Percentiles rank a stretch among this genome's conserved stretches.
These are phyloP conservation scores for Adelosebastes latens DNA, from an alignment of 2,797 vertebrate genomes.

Conservation along the genomic window DNA sequence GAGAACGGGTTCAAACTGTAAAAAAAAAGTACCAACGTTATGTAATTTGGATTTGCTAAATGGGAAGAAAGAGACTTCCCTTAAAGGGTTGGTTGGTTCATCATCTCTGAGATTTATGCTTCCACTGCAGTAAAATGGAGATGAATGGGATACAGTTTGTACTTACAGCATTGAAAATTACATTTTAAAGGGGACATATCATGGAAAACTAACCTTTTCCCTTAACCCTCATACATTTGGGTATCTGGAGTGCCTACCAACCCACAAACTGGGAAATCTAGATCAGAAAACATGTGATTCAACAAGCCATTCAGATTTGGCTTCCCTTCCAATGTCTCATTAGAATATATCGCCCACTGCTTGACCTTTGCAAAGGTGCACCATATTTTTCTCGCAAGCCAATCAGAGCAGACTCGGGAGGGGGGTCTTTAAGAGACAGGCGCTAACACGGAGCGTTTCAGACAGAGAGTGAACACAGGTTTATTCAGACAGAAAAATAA, in stretches of 20 bases:
- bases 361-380: too few relatives aligned
- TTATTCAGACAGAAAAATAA: not conserved
- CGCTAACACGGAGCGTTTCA: too few relatives aligned
- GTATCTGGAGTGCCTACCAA: too few relatives aligned
- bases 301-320: too few relatives aligned
- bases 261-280: too few relatives aligned
- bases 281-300: too few relatives aligned
- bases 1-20: conserved; percentile 10
- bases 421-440: too few relatives aligned
- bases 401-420: too few relatives aligned
- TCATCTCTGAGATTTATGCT: not conserved
- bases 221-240: too few relatives aligned
- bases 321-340: too few relatives aligned
- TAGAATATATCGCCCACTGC: too few relatives aligned
- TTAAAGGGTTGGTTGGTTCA: not conserved
- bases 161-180: not conserved
- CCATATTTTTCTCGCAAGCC: too few relatives aligned
- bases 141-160: not conserved
- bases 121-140: not conserved
- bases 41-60: not conserved
- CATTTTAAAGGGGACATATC: not conserved
- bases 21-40: not conserved
- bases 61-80: not conserved
- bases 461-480: not conserved
- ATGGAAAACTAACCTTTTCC: not conserved